These are phyloP conservation scores for Pandemis corylana DNA, from an alignment of 2,888 invertebrate genomes.

Conservation along the genomic window DNA sequence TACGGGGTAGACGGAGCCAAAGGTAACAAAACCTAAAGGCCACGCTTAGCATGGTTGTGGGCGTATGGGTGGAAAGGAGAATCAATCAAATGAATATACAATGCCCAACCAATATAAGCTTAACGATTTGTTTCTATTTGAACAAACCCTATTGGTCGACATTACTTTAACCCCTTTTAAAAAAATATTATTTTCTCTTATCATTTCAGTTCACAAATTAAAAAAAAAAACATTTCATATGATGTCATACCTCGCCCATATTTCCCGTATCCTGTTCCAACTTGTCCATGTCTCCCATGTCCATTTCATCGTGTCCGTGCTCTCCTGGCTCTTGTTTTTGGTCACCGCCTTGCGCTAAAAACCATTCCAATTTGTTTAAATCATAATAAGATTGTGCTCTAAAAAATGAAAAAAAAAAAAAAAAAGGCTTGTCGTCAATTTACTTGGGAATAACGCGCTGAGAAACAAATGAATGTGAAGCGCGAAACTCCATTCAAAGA, in stretches of 20 bases:
- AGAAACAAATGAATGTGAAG: constrained; percentile 45
- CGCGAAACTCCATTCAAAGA: constrained; percentile 34
- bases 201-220: too few species aligned
- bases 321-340: constrained; percentile 69
- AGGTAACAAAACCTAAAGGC: too few species aligned
- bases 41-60: too few species aligned
- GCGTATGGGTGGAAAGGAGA: too few species aligned
- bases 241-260: constrained; percentile 74
- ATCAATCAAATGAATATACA: too few species aligned
- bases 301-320: constrained; percentile 77
- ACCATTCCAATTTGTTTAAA: constrained; percentile 4
- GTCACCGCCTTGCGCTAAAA: constrained; percentile 57
- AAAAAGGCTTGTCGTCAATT: constrained; percentile 49
- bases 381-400: constrained; percentile 1
- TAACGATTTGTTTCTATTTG: too few species aligned
- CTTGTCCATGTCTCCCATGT: constrained; percentile 82
- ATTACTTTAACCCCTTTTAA: too few species aligned
- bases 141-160: too few species aligned
- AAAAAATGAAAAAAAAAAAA: constrained; percentile 10
- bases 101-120: too few species aligned
- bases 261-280: constrained; percentile 79
- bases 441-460: constrained; percentile 47
- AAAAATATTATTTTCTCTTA: too few species aligned
- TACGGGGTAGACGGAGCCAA: too few species aligned
- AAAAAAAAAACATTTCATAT: too few species aligned